Evolutionary conservation across 2,888 invertebrate genomes (phyloP).

Genomic region (Nemotelus pantherinus): DNA sequence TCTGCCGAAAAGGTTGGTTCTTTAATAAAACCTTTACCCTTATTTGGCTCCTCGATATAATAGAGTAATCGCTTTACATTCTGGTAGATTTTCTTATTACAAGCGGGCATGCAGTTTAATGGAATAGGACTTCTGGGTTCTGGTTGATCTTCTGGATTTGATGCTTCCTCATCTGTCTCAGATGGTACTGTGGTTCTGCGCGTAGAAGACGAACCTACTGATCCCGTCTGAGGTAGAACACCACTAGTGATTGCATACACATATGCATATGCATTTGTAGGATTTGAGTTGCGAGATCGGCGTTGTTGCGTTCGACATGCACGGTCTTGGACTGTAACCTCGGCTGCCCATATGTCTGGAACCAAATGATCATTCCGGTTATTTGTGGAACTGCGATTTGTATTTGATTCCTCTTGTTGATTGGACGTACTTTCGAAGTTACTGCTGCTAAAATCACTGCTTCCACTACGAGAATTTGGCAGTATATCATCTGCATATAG

Average conservation of each 20-base stretch:
- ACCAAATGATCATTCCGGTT: conserved; percentile 57
- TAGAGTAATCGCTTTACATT: conserved; percentile 84
- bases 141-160: not conserved
- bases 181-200: not conserved
- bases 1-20: conserved; percentile 91
- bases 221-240: conserved; percentile 56
- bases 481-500: conserved; percentile 52
- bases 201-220: not conserved
- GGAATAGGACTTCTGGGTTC: conserved; percentile 1
- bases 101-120: conserved; percentile 43
- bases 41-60: conserved; percentile 86
- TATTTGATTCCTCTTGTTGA: not conserved
- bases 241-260: conserved; percentile 65
- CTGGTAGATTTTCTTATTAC: conserved; percentile 55
- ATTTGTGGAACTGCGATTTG: conserved; percentile 9
- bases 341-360: conserved; percentile 65
- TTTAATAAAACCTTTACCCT: conserved; percentile 91
- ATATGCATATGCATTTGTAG: conserved; percentile 61
- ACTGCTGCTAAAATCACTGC: conserved; percentile 47
- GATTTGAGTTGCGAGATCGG: conserved; percentile 55
- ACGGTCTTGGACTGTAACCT: conserved; percentile 63
- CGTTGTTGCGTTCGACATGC: conserved; percentile 60
- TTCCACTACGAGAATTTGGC: conserved; percentile 20
- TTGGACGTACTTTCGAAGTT: conserved; percentile 45
- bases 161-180: not conserved